phyloP scores from a whole-genome alignment of 1,140 invertebrate species.

The Hyles euphorbiae region DNA sequence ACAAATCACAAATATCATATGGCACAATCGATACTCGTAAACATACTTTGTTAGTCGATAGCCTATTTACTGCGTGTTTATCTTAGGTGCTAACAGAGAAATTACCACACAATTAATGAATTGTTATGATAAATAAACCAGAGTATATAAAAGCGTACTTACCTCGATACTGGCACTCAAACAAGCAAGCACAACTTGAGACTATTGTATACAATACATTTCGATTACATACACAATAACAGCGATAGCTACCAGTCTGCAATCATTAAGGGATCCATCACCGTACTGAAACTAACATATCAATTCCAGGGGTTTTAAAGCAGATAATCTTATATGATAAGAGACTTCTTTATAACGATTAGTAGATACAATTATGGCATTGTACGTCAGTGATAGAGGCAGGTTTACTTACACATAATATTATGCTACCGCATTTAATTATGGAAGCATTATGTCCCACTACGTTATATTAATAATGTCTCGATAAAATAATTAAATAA shows the following conservation, averaged over 20 bases:
- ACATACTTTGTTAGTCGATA: conserved; percentile 1
- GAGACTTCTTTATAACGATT: conserved; percentile 49
- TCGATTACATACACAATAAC: conserved; percentile 5
- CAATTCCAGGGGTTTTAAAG: conserved; percentile 57
- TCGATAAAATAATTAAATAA: too few relatives aligned
- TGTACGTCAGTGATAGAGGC: conserved; percentile 10
- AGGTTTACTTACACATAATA: not conserved
- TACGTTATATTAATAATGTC: too few relatives aligned
- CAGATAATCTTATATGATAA: conserved; percentile 70
- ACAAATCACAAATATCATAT: too few relatives aligned
- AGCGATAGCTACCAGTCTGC: conserved; percentile 18
- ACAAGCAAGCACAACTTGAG: not conserved
- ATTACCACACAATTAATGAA: conserved; percentile 14
- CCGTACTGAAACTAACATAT: conserved; percentile 56
- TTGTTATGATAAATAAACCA: conserved; percentile 8
- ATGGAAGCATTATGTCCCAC: too few relatives aligned
- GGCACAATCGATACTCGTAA: not conserved
- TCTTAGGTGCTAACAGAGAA: conserved; percentile 8
- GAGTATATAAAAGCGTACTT: conserved; percentile 1
- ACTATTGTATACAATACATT: conserved; percentile 7
- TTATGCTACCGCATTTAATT: too few relatives aligned
- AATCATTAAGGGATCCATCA: conserved; percentile 35
- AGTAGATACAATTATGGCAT: conserved; percentile 41
- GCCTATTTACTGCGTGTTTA: conserved; percentile 12
- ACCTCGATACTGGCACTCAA: conserved; percentile 2